A percentile compares a stretch with the other conserved stretches of the same genome.
Evolutionary conservation across 2,888 invertebrate genomes (phyloP).

Genomic region (Carabus problematicus): DNA sequence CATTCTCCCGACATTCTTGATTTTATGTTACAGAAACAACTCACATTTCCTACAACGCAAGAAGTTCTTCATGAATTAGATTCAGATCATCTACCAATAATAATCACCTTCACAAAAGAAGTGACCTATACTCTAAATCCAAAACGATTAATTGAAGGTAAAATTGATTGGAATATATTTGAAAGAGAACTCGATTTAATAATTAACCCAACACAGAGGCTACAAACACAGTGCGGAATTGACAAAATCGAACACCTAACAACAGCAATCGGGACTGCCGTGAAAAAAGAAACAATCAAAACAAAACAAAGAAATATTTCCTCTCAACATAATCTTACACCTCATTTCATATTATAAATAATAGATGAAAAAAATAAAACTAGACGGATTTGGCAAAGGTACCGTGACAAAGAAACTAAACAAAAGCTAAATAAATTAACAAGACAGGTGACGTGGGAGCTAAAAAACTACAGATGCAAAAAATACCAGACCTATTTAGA

Average conservation of each 20-base stretch:
- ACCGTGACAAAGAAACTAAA: background rate
- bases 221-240: background rate
- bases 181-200: background rate
- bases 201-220: background rate
- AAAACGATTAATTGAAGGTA: background rate
- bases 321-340: background rate
- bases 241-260: background rate
- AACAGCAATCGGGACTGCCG: background rate
- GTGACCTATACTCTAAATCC: background rate
- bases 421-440: background rate
- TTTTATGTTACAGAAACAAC: background rate
- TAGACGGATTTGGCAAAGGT: background rate
- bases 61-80: background rate
- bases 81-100: background rate
- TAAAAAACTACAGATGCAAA: background rate
- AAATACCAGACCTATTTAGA: background rate
- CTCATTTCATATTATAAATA: background rate
- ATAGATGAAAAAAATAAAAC: background rate
- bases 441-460: background rate
- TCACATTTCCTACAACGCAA: background rate
- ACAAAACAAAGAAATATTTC: background rate
- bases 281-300: background rate
- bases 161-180: background rate
- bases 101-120: background rate
- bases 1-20: background rate